Percentiles rank a stretch among this genome's conserved stretches.
Conservation (phyloP, 2,797 vertebrate genomes). For the Natrix natrix region DNA sequence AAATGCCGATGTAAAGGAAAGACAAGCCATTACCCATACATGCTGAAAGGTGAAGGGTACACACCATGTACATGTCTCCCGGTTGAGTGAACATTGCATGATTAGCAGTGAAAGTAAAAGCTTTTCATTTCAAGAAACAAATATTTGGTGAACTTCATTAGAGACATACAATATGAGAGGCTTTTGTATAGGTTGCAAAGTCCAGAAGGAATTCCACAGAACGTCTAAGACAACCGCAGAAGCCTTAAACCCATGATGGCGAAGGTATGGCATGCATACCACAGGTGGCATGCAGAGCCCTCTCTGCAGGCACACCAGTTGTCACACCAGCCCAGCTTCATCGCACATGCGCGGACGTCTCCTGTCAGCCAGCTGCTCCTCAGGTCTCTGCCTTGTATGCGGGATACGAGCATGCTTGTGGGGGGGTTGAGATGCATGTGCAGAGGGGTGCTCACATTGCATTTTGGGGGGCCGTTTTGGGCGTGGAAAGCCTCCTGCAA, state of each 20-base stretch:
- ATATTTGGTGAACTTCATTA: background rate
- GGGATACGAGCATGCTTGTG: too few species aligned
- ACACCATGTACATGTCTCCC: background rate
- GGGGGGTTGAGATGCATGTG: too few species aligned
- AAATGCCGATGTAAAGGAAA: background rate
- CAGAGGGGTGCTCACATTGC: too few species aligned
- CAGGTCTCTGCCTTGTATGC: too few species aligned
- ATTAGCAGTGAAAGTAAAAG: background rate
- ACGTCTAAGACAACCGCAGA: background rate
- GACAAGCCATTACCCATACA: background rate
- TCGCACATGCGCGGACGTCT: too few species aligned
- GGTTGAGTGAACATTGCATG: background rate
- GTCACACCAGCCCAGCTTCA: too few species aligned
- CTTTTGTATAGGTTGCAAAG: background rate
- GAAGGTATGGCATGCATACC: too few species aligned
- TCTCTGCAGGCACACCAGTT: too few species aligned
- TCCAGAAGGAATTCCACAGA: background rate
- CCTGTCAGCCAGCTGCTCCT: too few species aligned
- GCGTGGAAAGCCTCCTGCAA: too few species aligned
- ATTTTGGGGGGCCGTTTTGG: too few species aligned
- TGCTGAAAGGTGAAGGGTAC: background rate
- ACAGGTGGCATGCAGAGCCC: too few species aligned
- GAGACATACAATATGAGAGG: background rate
- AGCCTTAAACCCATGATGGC: background rate
- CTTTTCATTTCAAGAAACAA: background rate